Evolutionary conservation across 2,113 vertebrate genomes (phyloP), one percentile per base, ranked within the genome.

Genomic region (Psittacula cyanocephala): DNA sequence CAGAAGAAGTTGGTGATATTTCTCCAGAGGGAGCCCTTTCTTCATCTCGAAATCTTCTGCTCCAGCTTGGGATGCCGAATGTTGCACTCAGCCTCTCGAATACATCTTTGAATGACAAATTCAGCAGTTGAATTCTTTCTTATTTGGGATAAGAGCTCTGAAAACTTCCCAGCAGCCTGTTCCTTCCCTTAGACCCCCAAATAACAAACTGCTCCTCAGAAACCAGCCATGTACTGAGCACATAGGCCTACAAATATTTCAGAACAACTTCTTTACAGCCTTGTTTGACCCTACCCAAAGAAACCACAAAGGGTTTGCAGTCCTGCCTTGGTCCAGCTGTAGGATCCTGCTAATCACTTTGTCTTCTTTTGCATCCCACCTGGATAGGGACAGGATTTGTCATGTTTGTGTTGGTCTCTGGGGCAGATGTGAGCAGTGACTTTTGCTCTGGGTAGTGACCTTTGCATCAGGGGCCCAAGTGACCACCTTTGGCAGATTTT

Each of bases 21-120:
- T 91, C 92, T 95, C 76, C 72, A 95, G 96, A 81, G 90, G 92
- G 93, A 96, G 80, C 72, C 28, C 60, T 78, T 93, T 71, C 85
- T 96, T 75, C 78, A 57, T 27, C 53, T 91, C 84, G 65, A 84
- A 88, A 75, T 86, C 17, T 23, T 72, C 68, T 86, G 20, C 72
- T 72, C 62, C 77, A 57, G 43, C 28, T 24, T 44, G 14, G 43
- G 63, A 81, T 90, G 28, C 55, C 55, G 16, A 55, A 41, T 41
- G 39, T 52, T 79, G 46, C 50, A 29, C 18, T 63, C 37, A 57
- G 43, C 16, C 50, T 55, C 74, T 67, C 3, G 1, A 96, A 60
- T 11, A 25, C 14, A 28, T 23, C 29, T 86, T 39, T 52, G 62
- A 68, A 43, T n/a, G 16, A 78, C 24, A 78, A 88, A 79, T 11